These are phyloP conservation scores for Progne subis DNA, from an alignment of 2,113 vertebrate species.

Conservation along the genomic window DNA sequence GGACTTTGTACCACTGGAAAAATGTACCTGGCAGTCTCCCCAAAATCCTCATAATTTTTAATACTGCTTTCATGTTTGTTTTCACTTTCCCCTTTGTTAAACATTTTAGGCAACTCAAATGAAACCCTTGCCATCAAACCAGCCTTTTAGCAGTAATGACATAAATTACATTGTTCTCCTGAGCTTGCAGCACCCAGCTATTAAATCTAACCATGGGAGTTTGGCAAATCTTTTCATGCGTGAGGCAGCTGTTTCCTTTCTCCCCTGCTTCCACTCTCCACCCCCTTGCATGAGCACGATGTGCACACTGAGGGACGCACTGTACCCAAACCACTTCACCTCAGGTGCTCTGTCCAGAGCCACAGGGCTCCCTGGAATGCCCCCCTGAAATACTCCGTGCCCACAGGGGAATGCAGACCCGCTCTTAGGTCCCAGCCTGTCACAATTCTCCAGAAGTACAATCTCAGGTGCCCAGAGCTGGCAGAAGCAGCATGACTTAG, in stretches of 20 bases:
- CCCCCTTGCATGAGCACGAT: not conserved
- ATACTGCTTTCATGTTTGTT: slow-evolving; percentile 65
- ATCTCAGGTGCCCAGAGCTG: not conserved
- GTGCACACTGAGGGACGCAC: not conserved
- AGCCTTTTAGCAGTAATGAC: slow-evolving; percentile 70
- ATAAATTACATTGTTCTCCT: slow-evolving; percentile 77
- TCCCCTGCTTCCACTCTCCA: not conserved
- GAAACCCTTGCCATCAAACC: slow-evolving; percentile 63
- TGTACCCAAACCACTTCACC: not conserved
- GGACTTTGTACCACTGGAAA: slow-evolving; percentile 9
- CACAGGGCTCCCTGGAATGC: not conserved
- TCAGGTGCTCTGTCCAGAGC: not conserved
- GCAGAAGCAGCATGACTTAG: not conserved
- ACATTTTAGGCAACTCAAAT: slow-evolving; percentile 55
- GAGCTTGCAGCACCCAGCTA: slow-evolving; percentile 72
- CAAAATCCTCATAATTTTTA: slow-evolving; percentile 61
- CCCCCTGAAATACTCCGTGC: not conserved
- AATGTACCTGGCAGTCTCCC: slow-evolving; percentile 14
- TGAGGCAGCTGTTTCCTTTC: slow-evolving; percentile 71
- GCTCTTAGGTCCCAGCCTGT: not conserved
- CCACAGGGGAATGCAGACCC: rapidly evolving
- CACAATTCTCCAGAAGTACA: not conserved
- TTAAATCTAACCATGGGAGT: slow-evolving; percentile 73
- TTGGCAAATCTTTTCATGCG: slow-evolving; percentile 67
- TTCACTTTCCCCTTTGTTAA: slow-evolving; percentile 62